phyloP scores from a whole-genome alignment of 2,888 invertebrate species.

The Augiades crinisus region DNA sequence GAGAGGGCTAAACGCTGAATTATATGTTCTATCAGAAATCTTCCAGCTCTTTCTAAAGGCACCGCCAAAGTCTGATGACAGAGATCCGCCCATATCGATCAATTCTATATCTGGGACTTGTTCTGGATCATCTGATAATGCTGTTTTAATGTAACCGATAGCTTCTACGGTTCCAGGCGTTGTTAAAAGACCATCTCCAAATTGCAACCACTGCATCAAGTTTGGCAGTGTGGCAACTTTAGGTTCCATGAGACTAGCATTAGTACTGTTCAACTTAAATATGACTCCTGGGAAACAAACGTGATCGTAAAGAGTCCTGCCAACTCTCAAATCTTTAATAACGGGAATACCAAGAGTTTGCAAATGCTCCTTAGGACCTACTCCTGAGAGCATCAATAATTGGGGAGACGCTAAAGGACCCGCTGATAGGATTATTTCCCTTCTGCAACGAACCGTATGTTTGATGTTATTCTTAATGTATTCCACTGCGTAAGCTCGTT shows the following conservation, averaged over 20 bases:
- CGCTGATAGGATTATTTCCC: conserved; percentile 92
- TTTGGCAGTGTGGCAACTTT: conserved; percentile 66
- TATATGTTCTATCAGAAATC: conserved; percentile 79
- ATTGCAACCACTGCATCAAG: conserved; percentile 68
- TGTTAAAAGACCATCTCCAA: conserved; percentile 79
- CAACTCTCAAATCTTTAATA: conserved; percentile 84
- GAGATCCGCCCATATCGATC: conserved; percentile 83
- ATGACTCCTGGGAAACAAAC: conserved; percentile 77
- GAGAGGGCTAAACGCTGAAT: conserved; percentile 78
- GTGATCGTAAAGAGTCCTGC: conserved; percentile 84
- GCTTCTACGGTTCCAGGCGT: conserved; percentile 85
- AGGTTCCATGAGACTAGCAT: conserved; percentile 63
- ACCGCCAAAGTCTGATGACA: conserved; percentile 82
- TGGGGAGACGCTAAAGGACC: conserved; percentile 95
- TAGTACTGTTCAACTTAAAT: conserved; percentile 66
- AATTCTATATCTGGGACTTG: conserved; percentile 85
- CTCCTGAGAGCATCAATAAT: conserved; percentile 93
- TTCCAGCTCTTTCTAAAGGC: conserved; percentile 78
- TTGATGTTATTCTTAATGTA: conserved; percentile 80
- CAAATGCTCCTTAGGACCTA: conserved; percentile 81
- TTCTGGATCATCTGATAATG: conserved; percentile 74
- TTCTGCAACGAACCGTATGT: conserved; percentile 82
- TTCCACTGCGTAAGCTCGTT: conserved; percentile 86
- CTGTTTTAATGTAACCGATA: conserved; percentile 83
- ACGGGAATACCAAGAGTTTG: conserved; percentile 81